A percentile compares a stretch with the other conserved stretches of the same genome.
phyloP scores from a whole-genome alignment of 1,140 invertebrate species.

The Drosophila pruinosa region DNA sequence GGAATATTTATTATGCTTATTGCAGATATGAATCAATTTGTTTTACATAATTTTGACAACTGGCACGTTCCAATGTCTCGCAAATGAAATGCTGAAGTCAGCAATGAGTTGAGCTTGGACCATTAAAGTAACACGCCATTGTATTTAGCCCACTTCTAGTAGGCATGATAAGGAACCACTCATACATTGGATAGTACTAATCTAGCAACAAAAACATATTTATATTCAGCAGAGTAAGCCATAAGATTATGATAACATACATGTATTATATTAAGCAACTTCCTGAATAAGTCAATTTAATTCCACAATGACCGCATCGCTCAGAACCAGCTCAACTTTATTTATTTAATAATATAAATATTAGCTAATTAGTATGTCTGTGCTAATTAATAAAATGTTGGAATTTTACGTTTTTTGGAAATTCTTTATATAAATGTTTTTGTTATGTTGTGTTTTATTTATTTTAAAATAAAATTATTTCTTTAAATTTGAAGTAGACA shows the following conservation, averaged over 20 bases:
- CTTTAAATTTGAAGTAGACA: too few species aligned
- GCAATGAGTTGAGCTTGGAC: conserved; percentile 35
- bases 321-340: too few species aligned
- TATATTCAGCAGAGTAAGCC: too few species aligned
- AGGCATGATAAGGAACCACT: conserved; percentile 12
- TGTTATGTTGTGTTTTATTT: too few species aligned
- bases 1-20: background rate
- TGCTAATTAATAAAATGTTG: too few species aligned
- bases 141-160: conserved; percentile 24
- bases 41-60: conserved; percentile 47
- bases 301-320: too few species aligned
- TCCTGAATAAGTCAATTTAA: background rate
- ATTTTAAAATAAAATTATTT: too few species aligned
- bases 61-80: conserved; percentile 68
- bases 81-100: conserved; percentile 46
- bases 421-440: too few species aligned
- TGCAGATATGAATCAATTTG: conserved; percentile 61
- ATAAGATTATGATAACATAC: background rate
- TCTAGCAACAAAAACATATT: background rate
- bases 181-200: background rate
- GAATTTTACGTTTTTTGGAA: too few species aligned
- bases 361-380: too few species aligned
- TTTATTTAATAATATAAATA: too few species aligned
- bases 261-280: background rate
- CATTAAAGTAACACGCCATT: conserved; percentile 27